Evolutionary conservation across 2,113 vertebrate genomes (phyloP).

Genomic region (Reinhardtius hippoglossoides): DNA sequence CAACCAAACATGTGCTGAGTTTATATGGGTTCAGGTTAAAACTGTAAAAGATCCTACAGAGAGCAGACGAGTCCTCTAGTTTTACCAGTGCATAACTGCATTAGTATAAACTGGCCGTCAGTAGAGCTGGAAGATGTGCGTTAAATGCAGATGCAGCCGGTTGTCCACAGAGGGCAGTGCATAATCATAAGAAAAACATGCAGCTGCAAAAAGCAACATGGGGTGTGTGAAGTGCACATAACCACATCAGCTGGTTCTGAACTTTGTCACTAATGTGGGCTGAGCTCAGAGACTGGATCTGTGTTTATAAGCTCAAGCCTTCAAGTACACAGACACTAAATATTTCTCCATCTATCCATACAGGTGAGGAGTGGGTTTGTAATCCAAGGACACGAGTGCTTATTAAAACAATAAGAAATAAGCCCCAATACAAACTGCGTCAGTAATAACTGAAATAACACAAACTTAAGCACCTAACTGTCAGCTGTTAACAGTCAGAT

Average conservation of each 20-base stretch:
- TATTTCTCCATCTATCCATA: no score
- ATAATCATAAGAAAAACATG: not conserved
- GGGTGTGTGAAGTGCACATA: not conserved
- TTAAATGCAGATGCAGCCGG: constrained; percentile 13
- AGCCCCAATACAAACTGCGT: no score
- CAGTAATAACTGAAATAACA: no score
- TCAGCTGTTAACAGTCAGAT: no score
- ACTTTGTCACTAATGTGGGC: not conserved
- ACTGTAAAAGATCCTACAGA: not conserved
- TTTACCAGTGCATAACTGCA: not conserved
- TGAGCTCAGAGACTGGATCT: not conserved
- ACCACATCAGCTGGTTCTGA: no score
- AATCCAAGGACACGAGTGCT: no score
- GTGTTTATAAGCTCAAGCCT: not conserved
- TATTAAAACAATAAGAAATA: no score
- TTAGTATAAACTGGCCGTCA: not conserved
- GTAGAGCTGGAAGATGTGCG: not conserved
- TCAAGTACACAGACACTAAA: no score
- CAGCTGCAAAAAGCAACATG: not conserved
- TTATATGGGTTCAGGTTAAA: not conserved
- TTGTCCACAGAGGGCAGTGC: constrained; percentile 49
- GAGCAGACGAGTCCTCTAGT: not conserved
- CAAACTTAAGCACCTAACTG: no score
- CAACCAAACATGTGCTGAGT: not conserved
- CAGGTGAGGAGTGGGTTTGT: no score